phyloP scores from a whole-genome alignment of 2,113 vertebrate genomes.

The Ctenomys sociabilis region DNA sequence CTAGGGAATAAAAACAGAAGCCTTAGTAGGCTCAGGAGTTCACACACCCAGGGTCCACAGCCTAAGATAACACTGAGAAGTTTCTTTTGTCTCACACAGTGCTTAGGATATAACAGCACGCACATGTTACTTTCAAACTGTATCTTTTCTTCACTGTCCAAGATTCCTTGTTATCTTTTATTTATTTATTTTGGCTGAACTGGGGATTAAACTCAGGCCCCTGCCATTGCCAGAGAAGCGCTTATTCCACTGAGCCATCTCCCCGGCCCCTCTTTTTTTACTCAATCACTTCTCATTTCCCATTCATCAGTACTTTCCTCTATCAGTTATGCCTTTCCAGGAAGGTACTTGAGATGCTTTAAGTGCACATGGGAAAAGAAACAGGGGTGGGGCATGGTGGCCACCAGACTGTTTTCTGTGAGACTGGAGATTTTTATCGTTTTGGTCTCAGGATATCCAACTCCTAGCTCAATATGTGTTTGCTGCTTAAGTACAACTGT shows the following conservation, averaged over 20 bases:
- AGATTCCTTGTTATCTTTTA: background rate
- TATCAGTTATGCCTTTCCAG: background rate
- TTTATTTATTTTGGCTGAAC: too few species aligned
- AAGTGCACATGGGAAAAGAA: slow-evolving; percentile 16
- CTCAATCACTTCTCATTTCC: background rate
- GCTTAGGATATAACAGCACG: background rate
- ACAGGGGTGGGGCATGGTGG: background rate
- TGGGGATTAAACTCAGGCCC: too few species aligned
- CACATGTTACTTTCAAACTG: background rate
- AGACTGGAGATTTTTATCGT: background rate
- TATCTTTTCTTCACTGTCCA: background rate
- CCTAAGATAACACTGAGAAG: background rate
- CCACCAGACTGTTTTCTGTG: background rate
- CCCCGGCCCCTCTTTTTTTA: background rate
- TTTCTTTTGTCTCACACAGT: background rate
- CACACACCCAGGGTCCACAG: background rate
- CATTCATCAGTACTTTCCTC: background rate
- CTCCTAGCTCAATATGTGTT: background rate
- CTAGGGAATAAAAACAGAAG: background rate
- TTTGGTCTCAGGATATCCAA: background rate
- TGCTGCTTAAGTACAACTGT: background rate
- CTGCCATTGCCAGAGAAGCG: too few species aligned
- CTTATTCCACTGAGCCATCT: too few species aligned
- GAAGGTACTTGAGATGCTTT: background rate
- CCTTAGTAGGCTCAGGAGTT: background rate